A percentile compares a stretch with the other conserved stretches of the same genome.
phyloP scores from a whole-genome alignment of 2,888 invertebrate genomes.

The Cryptocephalus primarius region DNA sequence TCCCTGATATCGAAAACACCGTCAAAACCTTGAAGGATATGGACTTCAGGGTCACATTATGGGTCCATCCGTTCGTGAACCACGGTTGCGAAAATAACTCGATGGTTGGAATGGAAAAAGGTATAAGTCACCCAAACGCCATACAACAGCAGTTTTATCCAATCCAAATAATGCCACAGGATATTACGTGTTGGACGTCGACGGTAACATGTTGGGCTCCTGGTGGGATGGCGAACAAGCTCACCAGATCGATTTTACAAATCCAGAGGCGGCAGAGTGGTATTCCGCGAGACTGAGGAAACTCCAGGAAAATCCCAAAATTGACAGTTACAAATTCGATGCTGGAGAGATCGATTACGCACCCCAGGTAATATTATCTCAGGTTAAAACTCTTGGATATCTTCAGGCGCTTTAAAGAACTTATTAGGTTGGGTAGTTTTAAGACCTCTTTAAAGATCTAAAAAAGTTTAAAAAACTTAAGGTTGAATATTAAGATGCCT shows the following conservation, averaged over 20 bases:
- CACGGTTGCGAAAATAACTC: slow-evolving; percentile 42
- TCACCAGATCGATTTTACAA: slow-evolving; percentile 63
- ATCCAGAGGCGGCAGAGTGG: slow-evolving; percentile 52
- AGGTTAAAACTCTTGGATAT: not conserved
- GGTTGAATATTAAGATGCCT: too few relatives aligned
- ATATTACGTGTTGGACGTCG: slow-evolving; percentile 40
- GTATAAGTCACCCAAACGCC: not conserved
- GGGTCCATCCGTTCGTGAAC: slow-evolving; percentile 83
- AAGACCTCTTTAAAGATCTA: too few relatives aligned
- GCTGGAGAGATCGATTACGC: slow-evolving; percentile 67
- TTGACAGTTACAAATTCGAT: slow-evolving; percentile 72
- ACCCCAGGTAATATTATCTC: slow-evolving; percentile 39
- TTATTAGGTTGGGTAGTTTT: slow-evolving; percentile 29
- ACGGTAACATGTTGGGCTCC: slow-evolving; percentile 38
- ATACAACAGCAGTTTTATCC: not conserved
- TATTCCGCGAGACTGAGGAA: slow-evolving; percentile 40
- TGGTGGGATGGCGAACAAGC: slow-evolving; percentile 46
- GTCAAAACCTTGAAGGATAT: slow-evolving; percentile 49
- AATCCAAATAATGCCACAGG: slow-evolving; percentile 23
- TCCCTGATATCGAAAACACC: slow-evolving; percentile 54
- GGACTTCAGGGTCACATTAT: slow-evolving; percentile 67
- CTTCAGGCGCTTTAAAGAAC: slow-evolving; percentile 29
- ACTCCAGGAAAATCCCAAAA: slow-evolving; percentile 49
- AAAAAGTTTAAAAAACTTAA: too few relatives aligned
- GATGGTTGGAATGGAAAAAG: slow-evolving; percentile 8